A percentile compares a stretch with the other conserved stretches of the same genome.
Conservation (phyloP, 1,140 invertebrate species). For the Dendrolimus punctatus region DNA sequence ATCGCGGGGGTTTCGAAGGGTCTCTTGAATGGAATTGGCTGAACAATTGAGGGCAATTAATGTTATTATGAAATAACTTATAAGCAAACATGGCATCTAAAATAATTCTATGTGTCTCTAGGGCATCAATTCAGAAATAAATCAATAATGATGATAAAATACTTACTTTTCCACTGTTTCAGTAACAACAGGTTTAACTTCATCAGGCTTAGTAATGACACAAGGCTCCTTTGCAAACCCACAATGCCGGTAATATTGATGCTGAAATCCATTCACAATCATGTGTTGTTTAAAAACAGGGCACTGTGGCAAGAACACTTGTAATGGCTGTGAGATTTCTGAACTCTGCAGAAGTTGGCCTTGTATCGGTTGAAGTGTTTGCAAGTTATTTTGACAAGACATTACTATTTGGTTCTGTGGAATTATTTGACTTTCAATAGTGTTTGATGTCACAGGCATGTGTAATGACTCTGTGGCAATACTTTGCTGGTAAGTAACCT, state of each 20-base stretch:
- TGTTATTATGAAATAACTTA: too few relatives aligned
- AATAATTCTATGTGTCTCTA: too few relatives aligned
- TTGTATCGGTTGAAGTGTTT: slow-evolving; percentile 36
- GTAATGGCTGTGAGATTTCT: slow-evolving; percentile 37
- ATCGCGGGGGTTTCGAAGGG: too few relatives aligned
- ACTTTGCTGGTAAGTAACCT: slow-evolving; percentile 45
- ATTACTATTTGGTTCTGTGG: slow-evolving; percentile 49
- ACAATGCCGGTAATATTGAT: slow-evolving; percentile 45
- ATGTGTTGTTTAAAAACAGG: slow-evolving; percentile 46
- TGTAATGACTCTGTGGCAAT: slow-evolving; percentile 41
- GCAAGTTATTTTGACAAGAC: slow-evolving; percentile 51
- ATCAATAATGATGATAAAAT: slow-evolving; percentile 23
- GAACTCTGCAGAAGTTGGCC: slow-evolving; percentile 32
- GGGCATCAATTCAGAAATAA: too few relatives aligned
- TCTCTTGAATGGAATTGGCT: too few relatives aligned
- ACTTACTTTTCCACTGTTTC: slow-evolving; percentile 32
- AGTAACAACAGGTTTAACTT: slow-evolving; percentile 28
- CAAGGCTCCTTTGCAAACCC: slow-evolving; percentile 45
- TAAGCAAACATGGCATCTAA: too few relatives aligned
- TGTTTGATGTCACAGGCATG: slow-evolving; percentile 36
- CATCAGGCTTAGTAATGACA: slow-evolving; percentile 32
- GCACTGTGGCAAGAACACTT: slow-evolving; percentile 47
- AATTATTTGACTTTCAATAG: slow-evolving; percentile 33
- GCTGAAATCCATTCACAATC: slow-evolving; percentile 30
- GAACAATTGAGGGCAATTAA: too few relatives aligned